Evolutionary conservation across 2,113 vertebrate genomes (phyloP).

Genomic region (Charina bottae): DNA sequence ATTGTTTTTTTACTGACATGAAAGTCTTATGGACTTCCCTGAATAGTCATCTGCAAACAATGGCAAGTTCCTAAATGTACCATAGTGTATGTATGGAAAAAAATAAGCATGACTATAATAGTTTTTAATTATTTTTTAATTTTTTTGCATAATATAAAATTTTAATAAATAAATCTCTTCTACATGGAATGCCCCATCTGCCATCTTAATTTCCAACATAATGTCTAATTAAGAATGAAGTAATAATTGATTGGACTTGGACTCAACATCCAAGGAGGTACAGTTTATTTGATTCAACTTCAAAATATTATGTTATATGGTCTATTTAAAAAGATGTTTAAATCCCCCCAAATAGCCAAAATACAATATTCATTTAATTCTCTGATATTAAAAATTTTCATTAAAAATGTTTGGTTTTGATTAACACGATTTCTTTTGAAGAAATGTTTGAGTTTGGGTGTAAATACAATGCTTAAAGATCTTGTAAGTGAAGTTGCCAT

Average conservation of each 20-base stretch:
- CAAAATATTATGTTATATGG: neutral
- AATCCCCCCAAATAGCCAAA: neutral
- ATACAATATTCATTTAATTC: neutral
- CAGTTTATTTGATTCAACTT: neutral
- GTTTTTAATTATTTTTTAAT: slow-evolving; percentile 80
- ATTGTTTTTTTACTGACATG: slow-evolving; percentile 56
- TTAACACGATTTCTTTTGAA: neutral
- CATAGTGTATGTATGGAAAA: slow-evolving; percentile 80
- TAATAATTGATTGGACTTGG: slow-evolving; percentile 57
- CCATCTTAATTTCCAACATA: slow-evolving; percentile 71
- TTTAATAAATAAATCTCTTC: slow-evolving; percentile 73
- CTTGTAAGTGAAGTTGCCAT: slow-evolving; percentile 61
- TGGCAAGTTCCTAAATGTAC: slow-evolving; percentile 73
- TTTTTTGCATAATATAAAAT: slow-evolving; percentile 79
- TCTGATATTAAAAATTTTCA: neutral
- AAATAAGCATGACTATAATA: slow-evolving; percentile 74
- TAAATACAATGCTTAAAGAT: slow-evolving; percentile 18
- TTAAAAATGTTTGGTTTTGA: neutral
- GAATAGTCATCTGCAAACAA: slow-evolving; percentile 68
- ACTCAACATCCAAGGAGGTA: slow-evolving; percentile 49
- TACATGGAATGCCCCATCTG: slow-evolving; percentile 65
- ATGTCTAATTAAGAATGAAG: slow-evolving; percentile 58
- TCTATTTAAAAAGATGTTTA: neutral
- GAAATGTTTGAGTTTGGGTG: neutral
- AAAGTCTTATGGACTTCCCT: slow-evolving; percentile 59